Base-by-base conservation (phyloP, 2,113 vertebrate species). In the Gobio gobio region DNA sequence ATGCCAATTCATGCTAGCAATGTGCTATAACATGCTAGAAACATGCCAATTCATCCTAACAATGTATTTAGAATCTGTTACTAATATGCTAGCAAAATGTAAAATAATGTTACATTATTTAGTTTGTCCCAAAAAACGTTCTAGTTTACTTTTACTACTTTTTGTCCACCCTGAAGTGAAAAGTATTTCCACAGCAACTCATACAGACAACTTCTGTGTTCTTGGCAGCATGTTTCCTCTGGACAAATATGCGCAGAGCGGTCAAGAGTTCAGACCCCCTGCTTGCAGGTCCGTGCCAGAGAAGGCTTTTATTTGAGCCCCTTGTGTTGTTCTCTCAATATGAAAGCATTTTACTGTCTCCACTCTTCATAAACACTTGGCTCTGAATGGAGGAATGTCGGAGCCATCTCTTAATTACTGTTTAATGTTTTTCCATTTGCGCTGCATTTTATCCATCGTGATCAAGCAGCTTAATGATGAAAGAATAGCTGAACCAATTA, bases 401-500 rank as follows among this genome's bases (percentile, higher is more conserved):
- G 45, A 83, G 54, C 59, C 18, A 16, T 56, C 72, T 85, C 47
- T 73, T 59, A 82, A 87, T 82, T 87, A 70, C 59, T 54, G 22
- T 85, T 87, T 82, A 68, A 82, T 26, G 78, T 68, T 87, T 76
- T 26, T 43, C 61, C 56, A 64, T 82, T 82, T 74, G 58, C 49
- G 47, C 24, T 9, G 58, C 78, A 68, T 79, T 84, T 80, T 82
- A 85, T 82, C 86, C 12, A 64, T 76, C 59, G 10, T 78, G 58
- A 58, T 47, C 78, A 74, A 87, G n/a, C 61, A 74, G 82, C 68
- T 82, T 82, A 77, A 76, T 82, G 61, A 77, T 63, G 66, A 77
- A 87, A 81, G 61, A 85, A 82, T 51, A 56, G 72, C 58, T 72
- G 59, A 68, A 68, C 70, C 78, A 70, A 72, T 85, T 87, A 87